A percentile compares a stretch with the other conserved stretches of the same genome.
These are phyloP conservation scores for Tamandua tetradactyla DNA, from an alignment of 2,797 vertebrate species.

Conservation along the genomic window DNA sequence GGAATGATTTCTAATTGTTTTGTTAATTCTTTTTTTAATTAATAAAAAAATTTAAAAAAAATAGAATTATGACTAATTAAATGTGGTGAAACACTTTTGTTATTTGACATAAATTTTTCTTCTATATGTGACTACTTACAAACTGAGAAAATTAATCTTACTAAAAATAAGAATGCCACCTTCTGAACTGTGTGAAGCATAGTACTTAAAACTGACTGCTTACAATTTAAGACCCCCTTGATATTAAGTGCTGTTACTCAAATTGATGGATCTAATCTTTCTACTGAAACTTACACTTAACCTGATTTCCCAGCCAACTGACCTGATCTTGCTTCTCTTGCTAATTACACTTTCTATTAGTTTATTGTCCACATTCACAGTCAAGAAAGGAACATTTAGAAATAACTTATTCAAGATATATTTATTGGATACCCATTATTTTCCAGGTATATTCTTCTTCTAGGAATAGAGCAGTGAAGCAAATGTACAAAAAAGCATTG, in stretches of 20 bases:
- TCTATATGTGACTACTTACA: not conserved
- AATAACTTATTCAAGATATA: not conserved
- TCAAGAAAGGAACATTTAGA: not conserved
- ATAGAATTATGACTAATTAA: not conserved
- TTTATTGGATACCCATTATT: not conserved
- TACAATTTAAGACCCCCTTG: not conserved
- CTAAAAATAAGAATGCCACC: not conserved
- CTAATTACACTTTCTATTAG: not conserved
- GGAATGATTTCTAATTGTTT: no score
- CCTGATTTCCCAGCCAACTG: not conserved
- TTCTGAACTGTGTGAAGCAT: not conserved
- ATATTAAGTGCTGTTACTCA: not conserved
- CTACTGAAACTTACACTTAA: not conserved
- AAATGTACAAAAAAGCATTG: not conserved
- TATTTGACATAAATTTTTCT: not conserved
- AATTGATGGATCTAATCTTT: not conserved
- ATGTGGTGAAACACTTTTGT: not conserved
- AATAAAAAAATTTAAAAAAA: not conserved
- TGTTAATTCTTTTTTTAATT: no score
- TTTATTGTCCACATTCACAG: not conserved
- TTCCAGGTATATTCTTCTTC: not conserved
- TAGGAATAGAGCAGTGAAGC: not conserved
- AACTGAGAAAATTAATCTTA: not conserved
- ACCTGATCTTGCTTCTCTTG: not conserved
- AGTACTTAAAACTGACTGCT: not conserved